Conservation (phyloP, 2,888 invertebrate genomes). For the Omphaloscelis lunosa region DNA sequence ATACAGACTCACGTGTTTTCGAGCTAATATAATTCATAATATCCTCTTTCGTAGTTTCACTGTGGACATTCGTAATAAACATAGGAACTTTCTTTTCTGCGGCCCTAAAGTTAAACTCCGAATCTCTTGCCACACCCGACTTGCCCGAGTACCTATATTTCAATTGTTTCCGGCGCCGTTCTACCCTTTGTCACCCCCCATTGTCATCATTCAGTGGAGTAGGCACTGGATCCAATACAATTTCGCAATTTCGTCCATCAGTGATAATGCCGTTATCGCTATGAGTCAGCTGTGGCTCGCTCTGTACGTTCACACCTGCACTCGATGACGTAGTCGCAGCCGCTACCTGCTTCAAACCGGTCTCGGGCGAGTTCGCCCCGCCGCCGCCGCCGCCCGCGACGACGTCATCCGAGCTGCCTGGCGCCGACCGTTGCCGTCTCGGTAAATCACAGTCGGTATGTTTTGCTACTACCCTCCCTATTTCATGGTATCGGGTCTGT, state of each 20-base stretch:
- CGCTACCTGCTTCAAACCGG: not conserved
- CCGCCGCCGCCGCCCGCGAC: not conserved
- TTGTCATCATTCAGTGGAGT: no score
- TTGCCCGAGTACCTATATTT: not conserved
- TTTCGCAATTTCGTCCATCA: no score
- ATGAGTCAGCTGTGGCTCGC: not conserved
- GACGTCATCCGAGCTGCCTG: not conserved
- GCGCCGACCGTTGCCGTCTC: not conserved
- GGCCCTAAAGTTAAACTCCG: no score
- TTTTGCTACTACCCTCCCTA: not conserved
- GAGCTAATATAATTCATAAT: not conserved
- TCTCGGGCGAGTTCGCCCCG: not conserved
- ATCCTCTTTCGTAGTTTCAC: not conserved
- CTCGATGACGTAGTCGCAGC: not conserved
- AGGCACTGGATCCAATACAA: no score
- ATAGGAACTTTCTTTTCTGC: no score
- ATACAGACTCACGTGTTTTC: not conserved
- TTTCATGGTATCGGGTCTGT: not conserved
- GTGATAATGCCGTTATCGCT: no score
- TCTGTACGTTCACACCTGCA: not conserved
- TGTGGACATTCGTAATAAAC: not conserved
- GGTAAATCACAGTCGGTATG: no score
- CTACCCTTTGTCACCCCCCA: not conserved
- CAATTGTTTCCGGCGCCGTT: not conserved
- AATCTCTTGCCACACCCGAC: not conserved